These are phyloP conservation scores for Pheosia tremula DNA, from an alignment of 2,888 invertebrate species.

Conservation along the genomic window DNA sequence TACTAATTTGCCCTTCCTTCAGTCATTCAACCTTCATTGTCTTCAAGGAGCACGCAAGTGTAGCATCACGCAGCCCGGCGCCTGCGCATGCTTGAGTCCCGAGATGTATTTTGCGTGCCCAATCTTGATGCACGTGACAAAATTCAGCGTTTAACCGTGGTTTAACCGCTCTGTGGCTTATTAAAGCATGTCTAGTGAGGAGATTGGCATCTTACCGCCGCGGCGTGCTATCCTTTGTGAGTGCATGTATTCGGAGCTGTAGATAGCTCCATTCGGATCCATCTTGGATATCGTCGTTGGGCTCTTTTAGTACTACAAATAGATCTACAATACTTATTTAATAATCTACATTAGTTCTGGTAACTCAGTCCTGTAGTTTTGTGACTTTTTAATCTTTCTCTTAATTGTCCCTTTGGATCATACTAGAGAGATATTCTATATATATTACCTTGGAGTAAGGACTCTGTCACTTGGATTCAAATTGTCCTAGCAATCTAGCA, in stretches of 20 bases:
- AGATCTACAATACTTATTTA: no score
- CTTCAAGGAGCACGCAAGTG: conserved; percentile 22
- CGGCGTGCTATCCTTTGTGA: background rate
- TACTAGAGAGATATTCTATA: no score
- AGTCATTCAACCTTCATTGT: conserved; percentile 8
- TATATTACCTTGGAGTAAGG: no score
- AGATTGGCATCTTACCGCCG: conserved; percentile 2
- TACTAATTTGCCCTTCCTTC: conserved; percentile 4
- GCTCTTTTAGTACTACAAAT: background rate
- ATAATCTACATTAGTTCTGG: no score
- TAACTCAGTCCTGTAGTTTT: no score
- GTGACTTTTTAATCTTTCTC: no score
- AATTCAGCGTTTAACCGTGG: conserved; percentile 21
- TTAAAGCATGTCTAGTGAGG: background rate
- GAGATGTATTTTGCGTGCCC: conserved; percentile 49
- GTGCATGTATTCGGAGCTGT: background rate
- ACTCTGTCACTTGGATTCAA: no score
- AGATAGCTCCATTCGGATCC: background rate
- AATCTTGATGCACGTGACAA: conserved; percentile 67
- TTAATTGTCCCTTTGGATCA: no score
- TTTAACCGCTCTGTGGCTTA: background rate
- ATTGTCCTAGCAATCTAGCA: no score
- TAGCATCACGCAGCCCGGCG: conserved; percentile 37
- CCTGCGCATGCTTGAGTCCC: conserved; percentile 32
- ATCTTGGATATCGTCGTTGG: background rate